phyloP scores from a whole-genome alignment of 1,140 invertebrate species.

The Drosophila guanche region DNA sequence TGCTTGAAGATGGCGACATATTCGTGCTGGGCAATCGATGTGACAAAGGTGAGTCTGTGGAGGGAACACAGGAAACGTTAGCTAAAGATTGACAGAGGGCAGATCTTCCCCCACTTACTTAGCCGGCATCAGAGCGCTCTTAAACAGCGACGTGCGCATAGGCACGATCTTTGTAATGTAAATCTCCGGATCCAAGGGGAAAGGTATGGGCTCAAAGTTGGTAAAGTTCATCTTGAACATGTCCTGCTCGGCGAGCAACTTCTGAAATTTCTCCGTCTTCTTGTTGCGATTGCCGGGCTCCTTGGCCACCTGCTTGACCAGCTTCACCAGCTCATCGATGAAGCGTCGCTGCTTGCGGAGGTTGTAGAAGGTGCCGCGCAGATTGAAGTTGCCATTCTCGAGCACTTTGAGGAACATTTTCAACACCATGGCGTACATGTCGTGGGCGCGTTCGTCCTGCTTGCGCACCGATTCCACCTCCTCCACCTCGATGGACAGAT shows the following conservation, averaged over 20 bases:
- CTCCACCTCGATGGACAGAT: slow-evolving; percentile 96
- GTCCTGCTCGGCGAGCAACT: slow-evolving; percentile 91
- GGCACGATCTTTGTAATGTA: slow-evolving; percentile 95
- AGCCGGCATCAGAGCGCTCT: slow-evolving; percentile 99
- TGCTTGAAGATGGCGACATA: slow-evolving; percentile 99
- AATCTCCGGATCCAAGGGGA: slow-evolving; percentile 96
- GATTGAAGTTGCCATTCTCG: slow-evolving; percentile 83
- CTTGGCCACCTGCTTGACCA: slow-evolving; percentile 95
- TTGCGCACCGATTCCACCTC: slow-evolving; percentile 88
- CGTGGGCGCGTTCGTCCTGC: slow-evolving; percentile 89
- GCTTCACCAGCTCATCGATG: slow-evolving; percentile 93
- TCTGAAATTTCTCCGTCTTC: slow-evolving; percentile 94
- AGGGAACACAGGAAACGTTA: neutral
- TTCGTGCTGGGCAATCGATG: slow-evolving; percentile 89
- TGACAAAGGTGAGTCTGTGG: slow-evolving; percentile 90
- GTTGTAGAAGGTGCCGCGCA: slow-evolving; percentile 88
- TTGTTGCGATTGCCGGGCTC: slow-evolving; percentile 96
- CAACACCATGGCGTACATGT: slow-evolving; percentile 96
- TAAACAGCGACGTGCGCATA: slow-evolving; percentile 96
- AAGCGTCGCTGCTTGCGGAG: slow-evolving; percentile 94
- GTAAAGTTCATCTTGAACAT: slow-evolving; percentile 94
- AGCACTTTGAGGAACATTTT: slow-evolving; percentile 91
- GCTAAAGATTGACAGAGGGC: neutral
- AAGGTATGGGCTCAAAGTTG: slow-evolving; percentile 95
- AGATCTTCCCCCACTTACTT: slow-evolving; percentile 83